Base-by-base conservation (phyloP, 2,888 invertebrate genomes). In the Euzophera pinguis region DNA sequence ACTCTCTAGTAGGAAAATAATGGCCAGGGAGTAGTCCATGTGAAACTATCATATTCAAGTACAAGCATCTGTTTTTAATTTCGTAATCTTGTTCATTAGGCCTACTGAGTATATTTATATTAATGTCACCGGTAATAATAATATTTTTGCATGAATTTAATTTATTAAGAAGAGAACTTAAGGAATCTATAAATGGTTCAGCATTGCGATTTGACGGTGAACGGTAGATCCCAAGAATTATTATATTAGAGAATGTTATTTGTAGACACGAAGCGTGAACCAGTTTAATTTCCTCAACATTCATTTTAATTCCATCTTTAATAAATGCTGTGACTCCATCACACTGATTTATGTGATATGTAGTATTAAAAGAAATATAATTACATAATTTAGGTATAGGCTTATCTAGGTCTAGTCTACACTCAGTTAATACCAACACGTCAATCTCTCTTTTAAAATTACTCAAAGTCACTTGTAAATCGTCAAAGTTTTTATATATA, bases 251-350 rank as follows among this genome's bases (percentile, higher is more conserved):
- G 1, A 43, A 12, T 10, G 5, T 43, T 12, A 43, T 6, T 27
- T 43, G 43, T 8, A 43, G 12, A 27, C 27, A 43, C 7, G 27
- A 27, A 27, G 43, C 43, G 10, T 43, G 27, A 12, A 4, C 12
- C 7, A 43, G 12, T 27, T 27, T 27, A 17, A 27, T 27, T 43
- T 43, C 43, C n/a, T 43, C 10, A 2, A 43, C 27, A 12, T 7
- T 27, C 1, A 8, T 7, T 27, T 27, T 43, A 9, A 12, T 3
- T 1, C 27, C n/a, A 13, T 53, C 49, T 52, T 47, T 54, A 1
- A 60, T 29, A 43, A 48, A 60, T 1, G 34, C 47, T 2, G 54
- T 45, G 0, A 61, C 58, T 0, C 59, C 57, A 38, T 59, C 59
- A 17, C 39, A 45, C 34, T 57, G 50, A 47, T 58, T 60, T 3